Conservation (phyloP, 2,888 invertebrate species). For the Drosophila longiperda region DNA sequence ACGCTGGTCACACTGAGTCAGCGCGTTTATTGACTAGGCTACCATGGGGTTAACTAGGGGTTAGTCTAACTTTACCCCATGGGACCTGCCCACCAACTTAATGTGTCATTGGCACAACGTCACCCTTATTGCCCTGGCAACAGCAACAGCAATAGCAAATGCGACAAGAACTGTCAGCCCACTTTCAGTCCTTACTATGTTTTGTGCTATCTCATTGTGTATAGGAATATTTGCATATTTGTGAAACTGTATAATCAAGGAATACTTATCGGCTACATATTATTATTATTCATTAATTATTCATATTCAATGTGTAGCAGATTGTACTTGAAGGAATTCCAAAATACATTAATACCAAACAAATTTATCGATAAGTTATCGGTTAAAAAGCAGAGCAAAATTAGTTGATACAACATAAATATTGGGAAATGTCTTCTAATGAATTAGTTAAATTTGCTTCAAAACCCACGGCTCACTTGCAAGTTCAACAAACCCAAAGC, state of each 20-base stretch:
- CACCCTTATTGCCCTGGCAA: slow-evolving; percentile 29
- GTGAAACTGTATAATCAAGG: neutral
- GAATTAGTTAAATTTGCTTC: neutral
- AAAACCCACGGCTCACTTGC: neutral
- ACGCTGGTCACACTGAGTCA: slow-evolving; percentile 29
- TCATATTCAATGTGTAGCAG: neutral
- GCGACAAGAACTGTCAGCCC: neutral
- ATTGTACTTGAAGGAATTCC: neutral
- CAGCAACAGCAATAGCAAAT: slow-evolving; percentile 18
- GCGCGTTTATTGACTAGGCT: slow-evolving; percentile 41
- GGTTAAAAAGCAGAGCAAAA: neutral
- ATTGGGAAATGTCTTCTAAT: neutral
- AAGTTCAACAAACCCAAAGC: slow-evolving; percentile 18
- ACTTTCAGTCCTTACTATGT: neutral
- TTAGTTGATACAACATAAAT: neutral
- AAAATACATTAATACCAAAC: neutral
- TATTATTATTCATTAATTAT: neutral
- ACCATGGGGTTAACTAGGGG: slow-evolving; percentile 48
- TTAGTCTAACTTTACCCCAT: slow-evolving; percentile 38
- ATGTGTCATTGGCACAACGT: slow-evolving; percentile 67
- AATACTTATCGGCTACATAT: neutral
- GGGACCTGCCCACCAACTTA: slow-evolving; percentile 37
- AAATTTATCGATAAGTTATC: neutral
- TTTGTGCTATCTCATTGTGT: no score
- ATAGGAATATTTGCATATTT: neutral